These are phyloP conservation scores for Notodromas monacha DNA, from an alignment of 2,888 invertebrate genomes.

Conservation along the genomic window DNA sequence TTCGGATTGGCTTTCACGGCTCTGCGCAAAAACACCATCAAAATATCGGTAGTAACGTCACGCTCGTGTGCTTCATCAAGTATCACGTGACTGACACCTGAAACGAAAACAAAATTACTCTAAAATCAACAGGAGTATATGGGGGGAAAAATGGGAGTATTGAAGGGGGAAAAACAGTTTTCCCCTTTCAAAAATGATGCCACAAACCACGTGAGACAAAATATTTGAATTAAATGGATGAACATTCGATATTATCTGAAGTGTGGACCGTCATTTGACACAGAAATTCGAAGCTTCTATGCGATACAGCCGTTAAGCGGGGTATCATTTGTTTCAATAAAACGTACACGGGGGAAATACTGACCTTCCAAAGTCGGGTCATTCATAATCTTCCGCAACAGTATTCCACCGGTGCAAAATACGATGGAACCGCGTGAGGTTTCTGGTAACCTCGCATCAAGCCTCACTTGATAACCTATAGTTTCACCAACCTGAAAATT, in stretches of 20 bases:
- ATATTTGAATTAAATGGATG: no score
- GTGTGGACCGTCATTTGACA: no score
- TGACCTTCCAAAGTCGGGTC: neutral
- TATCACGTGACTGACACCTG: constrained; percentile 30
- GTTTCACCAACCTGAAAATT: constrained; percentile 23
- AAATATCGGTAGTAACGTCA: constrained; percentile 30
- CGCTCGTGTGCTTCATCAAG: constrained; percentile 42
- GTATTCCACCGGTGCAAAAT: constrained; percentile 33
- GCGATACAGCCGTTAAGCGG: no score
- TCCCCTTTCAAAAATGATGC: no score
- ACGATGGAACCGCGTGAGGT: constrained; percentile 25
- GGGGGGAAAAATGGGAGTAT: no score
- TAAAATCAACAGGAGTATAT: constrained; percentile 10
- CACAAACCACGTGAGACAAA: no score
- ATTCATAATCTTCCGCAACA: constrained; percentile 15
- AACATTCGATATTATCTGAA: no score
- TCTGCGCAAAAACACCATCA: constrained; percentile 23
- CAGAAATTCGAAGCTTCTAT: no score
- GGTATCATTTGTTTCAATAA: no score
- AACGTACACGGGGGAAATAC: no score
- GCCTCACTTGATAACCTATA: constrained; percentile 28
- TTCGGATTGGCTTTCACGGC: constrained; percentile 21
- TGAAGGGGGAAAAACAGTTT: no score
- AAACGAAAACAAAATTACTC: constrained; percentile 16
- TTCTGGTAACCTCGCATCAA: constrained; percentile 12